A percentile compares a stretch with the other conserved stretches of the same genome.
Evolutionary conservation across 35 echinoderm and acorn worm genomes (phyloP).

Genomic region (Ophioderma brevispina): DNA sequence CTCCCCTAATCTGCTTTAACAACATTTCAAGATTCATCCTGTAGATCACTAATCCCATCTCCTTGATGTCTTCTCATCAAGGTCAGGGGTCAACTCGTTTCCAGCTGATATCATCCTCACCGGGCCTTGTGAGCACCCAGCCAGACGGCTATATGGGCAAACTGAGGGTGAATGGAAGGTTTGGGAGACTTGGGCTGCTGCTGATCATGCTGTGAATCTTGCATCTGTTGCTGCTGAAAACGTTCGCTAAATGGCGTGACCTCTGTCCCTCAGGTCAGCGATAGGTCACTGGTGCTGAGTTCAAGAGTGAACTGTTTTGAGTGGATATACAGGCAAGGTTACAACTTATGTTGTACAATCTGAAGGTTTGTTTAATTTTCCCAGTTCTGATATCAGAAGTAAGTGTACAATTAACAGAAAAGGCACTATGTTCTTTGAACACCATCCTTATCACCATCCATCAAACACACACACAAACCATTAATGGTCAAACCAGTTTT

Average conservation of each 20-base stretch:
- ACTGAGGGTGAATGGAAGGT: neutral
- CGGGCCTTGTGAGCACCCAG: constrained; percentile 46
- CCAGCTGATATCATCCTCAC: constrained; percentile 83
- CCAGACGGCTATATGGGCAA: neutral
- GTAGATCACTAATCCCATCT: constrained; percentile 69
- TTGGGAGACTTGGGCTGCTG: neutral
- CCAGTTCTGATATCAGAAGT: no score
- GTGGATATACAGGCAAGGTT: no score
- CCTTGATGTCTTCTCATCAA: constrained; percentile 83
- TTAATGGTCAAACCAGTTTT: no score
- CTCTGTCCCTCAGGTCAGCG: constrained; percentile 84
- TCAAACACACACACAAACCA: no score
- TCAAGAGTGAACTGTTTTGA: constrained; percentile 68
- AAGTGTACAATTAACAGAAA: no score
- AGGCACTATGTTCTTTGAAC: no score
- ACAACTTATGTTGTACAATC: no score
- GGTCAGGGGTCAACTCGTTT: constrained; percentile 76
- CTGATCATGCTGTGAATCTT: constrained; percentile 16
- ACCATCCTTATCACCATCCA: no score
- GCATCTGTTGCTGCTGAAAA: constrained; percentile 34
- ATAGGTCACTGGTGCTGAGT: constrained; percentile 55
- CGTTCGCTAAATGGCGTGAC: constrained; percentile 65
- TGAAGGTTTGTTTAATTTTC: no score
- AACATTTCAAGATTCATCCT: no score
- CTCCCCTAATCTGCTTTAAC: no score